phyloP scores from a whole-genome alignment of 2,113 vertebrate genomes.

The Anhinga rufa region DNA sequence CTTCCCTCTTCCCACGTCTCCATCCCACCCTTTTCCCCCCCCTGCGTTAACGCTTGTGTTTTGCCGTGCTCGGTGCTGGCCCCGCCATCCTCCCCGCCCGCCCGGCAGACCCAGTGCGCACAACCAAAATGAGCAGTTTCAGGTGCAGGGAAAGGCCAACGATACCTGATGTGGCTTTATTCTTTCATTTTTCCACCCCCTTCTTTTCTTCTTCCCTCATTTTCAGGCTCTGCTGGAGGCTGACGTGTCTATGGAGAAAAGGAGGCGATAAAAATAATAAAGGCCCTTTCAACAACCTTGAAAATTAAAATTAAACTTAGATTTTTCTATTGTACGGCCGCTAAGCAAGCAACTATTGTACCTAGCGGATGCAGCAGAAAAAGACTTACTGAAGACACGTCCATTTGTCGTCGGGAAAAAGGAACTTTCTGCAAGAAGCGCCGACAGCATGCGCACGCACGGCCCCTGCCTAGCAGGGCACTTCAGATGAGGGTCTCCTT shows the following conservation, averaged over 20 bases:
- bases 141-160: neutral
- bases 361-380: neutral
- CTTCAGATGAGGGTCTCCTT: neutral
- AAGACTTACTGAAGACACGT: neutral
- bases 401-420: neutral
- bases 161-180: neutral
- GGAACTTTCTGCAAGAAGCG: neutral
- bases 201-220: neutral
- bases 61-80: neutral
- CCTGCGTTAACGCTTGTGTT: no score
- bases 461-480: neutral
- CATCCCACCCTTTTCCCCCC: neutral
- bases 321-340: neutral
- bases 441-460: fast-evolving
- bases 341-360: neutral
- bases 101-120: fast-evolving
- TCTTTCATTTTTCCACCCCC: fast-evolving
- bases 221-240: neutral
- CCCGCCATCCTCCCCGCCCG: neutral
- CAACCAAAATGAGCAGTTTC: neutral
- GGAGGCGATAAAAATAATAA: neutral
- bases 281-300: neutral
- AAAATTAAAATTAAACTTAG: neutral
- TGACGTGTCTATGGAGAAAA: neutral
- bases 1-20: no score